Base-by-base conservation (phyloP, 2,888 invertebrate genomes). In the Sinelater perroti region DNA sequence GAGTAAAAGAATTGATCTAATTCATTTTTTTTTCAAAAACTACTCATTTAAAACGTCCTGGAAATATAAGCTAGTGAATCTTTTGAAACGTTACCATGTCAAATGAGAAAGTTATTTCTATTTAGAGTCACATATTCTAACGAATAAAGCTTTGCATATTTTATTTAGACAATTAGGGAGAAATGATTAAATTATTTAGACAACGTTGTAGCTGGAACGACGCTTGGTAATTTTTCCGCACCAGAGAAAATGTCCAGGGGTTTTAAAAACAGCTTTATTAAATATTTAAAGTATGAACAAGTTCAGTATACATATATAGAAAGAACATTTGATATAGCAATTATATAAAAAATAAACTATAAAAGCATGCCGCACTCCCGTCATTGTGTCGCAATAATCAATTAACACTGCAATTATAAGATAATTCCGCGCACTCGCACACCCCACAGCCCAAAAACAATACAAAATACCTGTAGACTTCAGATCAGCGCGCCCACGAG, bases 211-310 rank as follows among this genome's bases (percentile, higher is more conserved):
- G n/a, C n/a, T n/a, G n/a, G n/a, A n/a, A n/a, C n/a, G n/a, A n/a
- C n/a, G n/a, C n/a, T n/a, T n/a, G n/a, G n/a, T n/a, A n/a, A n/a
- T n/a, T n/a, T n/a, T n/a, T n/a, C n/a, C n/a, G n/a, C n/a, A n/a
- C n/a, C n/a, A 24, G 35, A 45, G 14, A 44, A 20, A 20, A 31
- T 5, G 24, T 4, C 2, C 10, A 5, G 7, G 26, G 16, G 17
- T 44, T 54, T 52, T 45, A 53, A 54, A 53, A 59, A 59, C 51
- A 52, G 46, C 54, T 59, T 59, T 59, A 59, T 54, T 59, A 59
- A 59, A 59, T 53, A 49, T 54, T 59, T 49, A 44, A 53, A 53
- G 50, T 59, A 59, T 50, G 58, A 59, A 59, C 59, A 54, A 49
- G 53, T 58, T 56, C 31, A 58, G 55, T 57, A 57, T 58, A 58